Evolutionary conservation across 2,888 invertebrate genomes (phyloP), one percentile per base, ranked within the genome.

Genomic region (Protonemura montana): DNA sequence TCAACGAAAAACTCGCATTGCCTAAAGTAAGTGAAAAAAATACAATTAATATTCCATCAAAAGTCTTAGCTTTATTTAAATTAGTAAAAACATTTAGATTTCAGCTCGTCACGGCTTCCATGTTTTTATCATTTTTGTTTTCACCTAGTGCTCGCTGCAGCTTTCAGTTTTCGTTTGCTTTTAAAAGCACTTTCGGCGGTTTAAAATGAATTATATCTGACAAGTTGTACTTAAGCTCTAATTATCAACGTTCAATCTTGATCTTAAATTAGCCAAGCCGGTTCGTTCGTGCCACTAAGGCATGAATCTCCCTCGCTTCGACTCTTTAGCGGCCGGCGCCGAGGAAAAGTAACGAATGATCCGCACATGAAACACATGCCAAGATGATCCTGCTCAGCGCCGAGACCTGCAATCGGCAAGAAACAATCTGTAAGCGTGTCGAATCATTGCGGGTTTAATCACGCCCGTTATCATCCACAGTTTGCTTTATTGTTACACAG

Each of bases 201-300:
- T 42, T 41, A 42, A 83, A 42, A 83, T 83, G 82, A 83, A 83
- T 83, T 83, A 83, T 41, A 35, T 26, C 42, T 83, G 42, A 83
- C 42, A 21, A 30, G 35, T 83, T 83, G 35, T 83, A 41, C 82
- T 83, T 26, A 83, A 83, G 26, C 82, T 41, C 82, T 83, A 83
- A 83, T 83, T 83, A 83, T 83, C 82, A 35, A 21, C 82, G 26
- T 83, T 83, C 35, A 42, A 83, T 83, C 82, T 83, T 35, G 82
- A 83, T 83, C 82, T 83, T 83, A 83, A 83, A 83, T 83, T 83
- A 41, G 26, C 41, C 30, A 25, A 41, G 82, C 25, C 26, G 35
- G 59, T 10, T 26, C 42, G 82, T 83, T 83, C 82, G 82, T 83
- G 82, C 26, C 26, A 26, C n/a, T 25, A 26, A 7, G 25, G 82